Conservation (phyloP, 1,140 invertebrate species). For the Pseudomyrmex flavicornis region DNA sequence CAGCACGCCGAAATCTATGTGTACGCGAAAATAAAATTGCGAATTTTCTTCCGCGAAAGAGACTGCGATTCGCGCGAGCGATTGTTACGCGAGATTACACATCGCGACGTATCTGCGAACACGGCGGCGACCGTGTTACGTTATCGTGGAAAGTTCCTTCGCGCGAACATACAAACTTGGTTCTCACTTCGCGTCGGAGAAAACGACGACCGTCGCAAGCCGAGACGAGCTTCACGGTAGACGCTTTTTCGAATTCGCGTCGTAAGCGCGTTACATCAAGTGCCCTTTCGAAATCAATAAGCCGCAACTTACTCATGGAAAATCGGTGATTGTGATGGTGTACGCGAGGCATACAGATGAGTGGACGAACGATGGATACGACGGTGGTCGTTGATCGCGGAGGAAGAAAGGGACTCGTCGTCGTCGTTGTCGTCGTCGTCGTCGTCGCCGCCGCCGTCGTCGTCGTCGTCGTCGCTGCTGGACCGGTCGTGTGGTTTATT, state of each 20-base stretch:
- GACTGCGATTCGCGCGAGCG: neutral
- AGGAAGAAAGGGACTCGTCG: neutral
- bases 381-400: constrained; percentile 38
- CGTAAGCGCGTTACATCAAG: constrained; percentile 30
- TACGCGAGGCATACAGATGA: constrained; percentile 72
- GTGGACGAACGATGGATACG: constrained; percentile 38
- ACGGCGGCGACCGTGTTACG: neutral
- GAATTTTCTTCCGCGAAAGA: neutral
- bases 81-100: neutral
- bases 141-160: neutral
- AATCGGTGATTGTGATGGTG: constrained; percentile 64
- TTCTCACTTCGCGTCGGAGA: neutral
- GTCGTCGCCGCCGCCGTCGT: neutral
- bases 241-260: neutral
- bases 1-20: too few species aligned
- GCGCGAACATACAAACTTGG: neutral
- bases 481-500: neutral
- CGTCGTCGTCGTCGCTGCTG: too few species aligned
- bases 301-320: constrained; percentile 75
- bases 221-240: neutral
- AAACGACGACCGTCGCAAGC: neutral
- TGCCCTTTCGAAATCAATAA: constrained; percentile 67
- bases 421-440: constrained; percentile 11
- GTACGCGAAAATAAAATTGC: neutral
- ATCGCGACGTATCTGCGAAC: neutral